A percentile compares a stretch with the other conserved stretches of the same genome.
Evolutionary conservation across 2,888 invertebrate species (phyloP).

Genomic region (Aphodius sticticus): DNA sequence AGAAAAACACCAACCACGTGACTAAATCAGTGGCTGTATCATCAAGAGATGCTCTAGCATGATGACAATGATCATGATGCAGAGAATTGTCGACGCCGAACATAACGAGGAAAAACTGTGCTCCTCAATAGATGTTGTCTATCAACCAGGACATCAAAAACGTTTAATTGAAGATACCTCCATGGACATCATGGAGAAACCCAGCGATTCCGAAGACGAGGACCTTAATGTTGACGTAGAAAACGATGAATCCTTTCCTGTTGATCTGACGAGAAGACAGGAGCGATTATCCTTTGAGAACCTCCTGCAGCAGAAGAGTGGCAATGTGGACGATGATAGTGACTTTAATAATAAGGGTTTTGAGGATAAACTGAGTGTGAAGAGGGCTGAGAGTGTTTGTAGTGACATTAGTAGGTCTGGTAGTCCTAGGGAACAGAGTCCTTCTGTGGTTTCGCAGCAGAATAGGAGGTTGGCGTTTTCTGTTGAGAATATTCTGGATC

Average conservation of each 20-base stretch:
- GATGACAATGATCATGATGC: conserved; percentile 65
- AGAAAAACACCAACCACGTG: conserved; percentile 15
- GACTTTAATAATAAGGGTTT: conserved; percentile 46
- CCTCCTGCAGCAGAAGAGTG: conserved; percentile 48
- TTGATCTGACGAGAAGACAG: conserved; percentile 59
- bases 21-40: not conserved
- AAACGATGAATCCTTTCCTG: conserved; percentile 59
- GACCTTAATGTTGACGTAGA: conserved; percentile 55
- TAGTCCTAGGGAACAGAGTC: conserved; percentile 54
- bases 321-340: conserved; percentile 44
- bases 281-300: conserved; percentile 52
- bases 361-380: conserved; percentile 42
- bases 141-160: conserved; percentile 47
- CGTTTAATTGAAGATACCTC: conserved; percentile 56
- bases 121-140: conserved; percentile 52
- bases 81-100: conserved; percentile 55
- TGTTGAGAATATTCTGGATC: conserved; percentile 90
- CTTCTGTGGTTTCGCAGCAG: conserved; percentile 62
- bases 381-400: conserved; percentile 60
- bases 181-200: conserved; percentile 56
- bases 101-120: conserved; percentile 46
- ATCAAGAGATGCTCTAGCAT: conserved; percentile 21
- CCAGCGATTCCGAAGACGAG: conserved; percentile 51
- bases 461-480: conserved; percentile 83
- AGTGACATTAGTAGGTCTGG: conserved; percentile 59